A percentile compares a stretch with the other conserved stretches of the same genome.
Evolutionary conservation across 2,797 vertebrate species (phyloP).

Genomic region (Basileuterus tristriatus): DNA sequence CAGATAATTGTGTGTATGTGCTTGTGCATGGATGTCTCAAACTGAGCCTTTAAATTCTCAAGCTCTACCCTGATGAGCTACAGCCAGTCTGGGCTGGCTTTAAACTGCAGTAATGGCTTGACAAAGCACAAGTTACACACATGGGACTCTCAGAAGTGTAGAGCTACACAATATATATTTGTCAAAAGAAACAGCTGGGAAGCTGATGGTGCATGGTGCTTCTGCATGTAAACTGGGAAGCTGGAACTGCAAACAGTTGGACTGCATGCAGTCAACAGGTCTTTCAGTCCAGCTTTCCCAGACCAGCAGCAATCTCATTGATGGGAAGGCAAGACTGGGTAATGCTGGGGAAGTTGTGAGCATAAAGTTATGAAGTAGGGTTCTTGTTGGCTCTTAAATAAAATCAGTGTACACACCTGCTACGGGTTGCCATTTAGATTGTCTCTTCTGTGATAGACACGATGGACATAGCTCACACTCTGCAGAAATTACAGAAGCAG

Average conservation of each 20-base stretch:
- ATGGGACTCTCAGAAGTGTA: not conserved
- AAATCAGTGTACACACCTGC: not conserved
- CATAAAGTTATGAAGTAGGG: not conserved
- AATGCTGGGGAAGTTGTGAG: not conserved
- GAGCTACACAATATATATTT: accelerated
- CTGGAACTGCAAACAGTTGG: not conserved
- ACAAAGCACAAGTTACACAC: not conserved
- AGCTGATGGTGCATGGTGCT: not conserved
- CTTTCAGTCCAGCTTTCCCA: not conserved
- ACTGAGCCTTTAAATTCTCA: not conserved
- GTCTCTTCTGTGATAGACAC: not conserved
- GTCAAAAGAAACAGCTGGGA: not conserved
- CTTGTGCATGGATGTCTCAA: not conserved
- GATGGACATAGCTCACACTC: not conserved
- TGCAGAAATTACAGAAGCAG: not conserved
- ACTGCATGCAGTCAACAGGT: not conserved
- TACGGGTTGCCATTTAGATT: not conserved
- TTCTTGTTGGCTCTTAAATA: not conserved
- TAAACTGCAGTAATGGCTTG: not conserved
- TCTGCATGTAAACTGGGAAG: not conserved
- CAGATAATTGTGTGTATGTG: not conserved
- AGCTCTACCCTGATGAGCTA: not conserved
- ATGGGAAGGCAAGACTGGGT: not conserved
- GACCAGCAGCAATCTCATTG: not conserved
- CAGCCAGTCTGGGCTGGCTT: not conserved